Evolutionary conservation across 2,113 vertebrate genomes (phyloP).

Genomic region (Cathartes aura): DNA sequence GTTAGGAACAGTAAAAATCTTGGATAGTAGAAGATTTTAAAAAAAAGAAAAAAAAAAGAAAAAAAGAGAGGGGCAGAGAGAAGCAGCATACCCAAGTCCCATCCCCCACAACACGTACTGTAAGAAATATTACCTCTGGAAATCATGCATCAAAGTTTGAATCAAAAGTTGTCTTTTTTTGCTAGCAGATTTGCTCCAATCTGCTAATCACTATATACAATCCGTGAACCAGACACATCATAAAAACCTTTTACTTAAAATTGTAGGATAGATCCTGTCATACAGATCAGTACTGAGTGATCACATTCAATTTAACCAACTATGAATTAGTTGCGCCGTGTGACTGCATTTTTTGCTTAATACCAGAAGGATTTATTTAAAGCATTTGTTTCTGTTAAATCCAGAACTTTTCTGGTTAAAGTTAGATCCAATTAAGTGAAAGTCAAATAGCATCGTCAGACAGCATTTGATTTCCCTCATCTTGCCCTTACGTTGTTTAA

Average conservation of each 20-base stretch:
- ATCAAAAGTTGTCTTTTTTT: neutral
- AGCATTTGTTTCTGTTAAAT: neutral
- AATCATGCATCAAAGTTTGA: neutral
- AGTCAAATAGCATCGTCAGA: neutral
- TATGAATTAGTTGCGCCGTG: neutral
- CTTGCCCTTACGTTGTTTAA: neutral
- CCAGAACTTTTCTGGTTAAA: neutral
- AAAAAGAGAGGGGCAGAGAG: neutral
- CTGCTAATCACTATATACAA: neutral
- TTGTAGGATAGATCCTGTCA: neutral
- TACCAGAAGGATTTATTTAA: neutral
- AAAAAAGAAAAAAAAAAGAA: too few relatives aligned
- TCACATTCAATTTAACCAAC: neutral
- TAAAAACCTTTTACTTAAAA: neutral
- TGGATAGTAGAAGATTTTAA: rapidly evolving
- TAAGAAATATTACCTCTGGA: neutral
- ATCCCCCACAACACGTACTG: rapidly evolving
- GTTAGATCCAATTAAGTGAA: neutral
- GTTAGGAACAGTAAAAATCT: neutral
- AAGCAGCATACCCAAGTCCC: neutral
- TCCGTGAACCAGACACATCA: neutral
- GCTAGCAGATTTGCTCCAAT: neutral
- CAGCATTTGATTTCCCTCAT: neutral
- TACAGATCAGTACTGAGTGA: neutral
- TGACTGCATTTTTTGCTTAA: neutral